Percentiles rank a stretch among this genome's conserved stretches.
Conservation (phyloP, 2,113 vertebrate species). For the Philantomba maxwellii region DNA sequence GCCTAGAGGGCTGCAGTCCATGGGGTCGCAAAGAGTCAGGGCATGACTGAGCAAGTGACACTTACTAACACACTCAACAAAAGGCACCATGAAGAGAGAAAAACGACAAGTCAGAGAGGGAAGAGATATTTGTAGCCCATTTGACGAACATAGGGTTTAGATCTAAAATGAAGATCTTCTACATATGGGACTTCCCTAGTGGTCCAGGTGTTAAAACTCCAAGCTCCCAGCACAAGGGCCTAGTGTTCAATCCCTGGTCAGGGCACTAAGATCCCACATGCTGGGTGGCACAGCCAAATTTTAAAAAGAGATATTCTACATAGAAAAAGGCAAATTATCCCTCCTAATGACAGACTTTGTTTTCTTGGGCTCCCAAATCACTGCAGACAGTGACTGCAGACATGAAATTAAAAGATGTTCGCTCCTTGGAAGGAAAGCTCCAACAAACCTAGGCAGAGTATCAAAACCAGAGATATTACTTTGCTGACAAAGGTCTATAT, state of each 20-base stretch:
- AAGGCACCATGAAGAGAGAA: not conserved
- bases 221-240: not conserved
- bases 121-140: not conserved
- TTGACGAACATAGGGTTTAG: not conserved
- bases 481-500: not conserved
- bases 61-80: not conserved
- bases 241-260: not conserved
- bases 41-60: too few relatives aligned
- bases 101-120: not conserved
- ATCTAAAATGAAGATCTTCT: not conserved
- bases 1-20: too few relatives aligned
- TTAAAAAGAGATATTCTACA: not conserved
- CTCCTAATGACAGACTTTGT: not conserved
- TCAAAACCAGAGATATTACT: not conserved
- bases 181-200: not conserved
- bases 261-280: not conserved
- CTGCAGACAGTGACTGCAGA: not conserved
- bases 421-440: not conserved
- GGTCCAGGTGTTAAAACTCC: not conserved
- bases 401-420: not conserved
- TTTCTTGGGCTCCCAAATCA: not conserved
- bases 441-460: not conserved
- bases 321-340: not conserved
- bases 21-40: too few relatives aligned
- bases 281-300: not conserved